Evolutionary conservation across 2,113 vertebrate species (phyloP), one percentile per base, ranked within the genome.

Genomic region (Boleophthalmus pectinirostris): DNA sequence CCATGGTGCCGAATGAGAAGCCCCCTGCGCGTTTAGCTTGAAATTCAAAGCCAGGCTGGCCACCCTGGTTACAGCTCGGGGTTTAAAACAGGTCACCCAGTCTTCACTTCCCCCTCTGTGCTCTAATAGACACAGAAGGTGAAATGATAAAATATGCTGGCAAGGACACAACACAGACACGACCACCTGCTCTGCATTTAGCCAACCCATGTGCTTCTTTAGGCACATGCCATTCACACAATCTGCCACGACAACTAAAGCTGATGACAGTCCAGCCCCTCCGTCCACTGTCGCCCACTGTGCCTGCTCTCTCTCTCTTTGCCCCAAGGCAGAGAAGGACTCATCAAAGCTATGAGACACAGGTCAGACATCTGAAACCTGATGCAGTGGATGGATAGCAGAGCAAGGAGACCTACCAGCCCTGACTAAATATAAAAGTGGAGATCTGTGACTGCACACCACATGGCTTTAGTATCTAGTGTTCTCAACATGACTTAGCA

Each of bases 361-460:
- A 25, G 23, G 69, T 53, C 38, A 63, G 75, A 79, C 38, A 46
- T 68, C 76, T 83, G 91, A 88, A 91, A 92, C 82, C 68, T 14
- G 88, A 91, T 5, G 80, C 84, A 61, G 64, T 16, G 16, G 70
- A 83, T 71, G 75, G 63, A 25, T 60, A 29, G 35, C 65, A 70
- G 82, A 3, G 8, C 74, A 18, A 46, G 24, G 76, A 61, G 70
- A 73, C 51, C 53, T 64, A 57, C 68, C 69, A 51, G 69, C 74
- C 83, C 72, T 13, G 83, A 89, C 90, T 91, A 91, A 90, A 91
- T 92, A 89, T 92, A 92, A 90, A 87, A 68, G 68, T 69, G 73
- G 12, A 56, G 66, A 74, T 77, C 68, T 1, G 58, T 74, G 75
- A 84, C 82, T 80, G 25, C 0, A 2, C 43, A 10, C 14, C 72